Evolutionary conservation across 2,888 invertebrate genomes (phyloP).

Genomic region (Mimumesa dahlbomi): DNA sequence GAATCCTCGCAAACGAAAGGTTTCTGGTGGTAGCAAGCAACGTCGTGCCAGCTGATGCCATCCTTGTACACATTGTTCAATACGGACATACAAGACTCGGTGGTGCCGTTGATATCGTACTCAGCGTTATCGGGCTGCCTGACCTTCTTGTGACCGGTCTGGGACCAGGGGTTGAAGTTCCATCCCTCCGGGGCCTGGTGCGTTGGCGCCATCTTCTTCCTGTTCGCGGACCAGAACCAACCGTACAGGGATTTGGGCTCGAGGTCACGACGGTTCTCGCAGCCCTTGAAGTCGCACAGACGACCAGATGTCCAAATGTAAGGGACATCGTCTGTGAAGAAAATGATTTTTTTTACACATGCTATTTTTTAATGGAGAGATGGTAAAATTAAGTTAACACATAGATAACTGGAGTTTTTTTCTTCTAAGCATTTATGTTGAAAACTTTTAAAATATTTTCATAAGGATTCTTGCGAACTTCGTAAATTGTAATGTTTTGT

Average conservation of each 20-base stretch:
- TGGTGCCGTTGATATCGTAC: constrained; percentile 93
- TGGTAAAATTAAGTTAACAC: no score
- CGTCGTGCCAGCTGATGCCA: constrained; percentile 96
- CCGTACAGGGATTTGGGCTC: constrained; percentile 93
- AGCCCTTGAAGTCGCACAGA: constrained; percentile 96
- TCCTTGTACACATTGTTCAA: constrained; percentile 96
- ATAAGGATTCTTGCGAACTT: no score
- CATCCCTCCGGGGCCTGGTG: constrained; percentile 87
- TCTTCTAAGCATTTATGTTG: no score
- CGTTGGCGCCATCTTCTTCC: constrained; percentile 92
- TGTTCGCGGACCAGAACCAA: constrained; percentile 96
- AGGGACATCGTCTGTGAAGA: constrained; percentile 91
- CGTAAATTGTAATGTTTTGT: no score
- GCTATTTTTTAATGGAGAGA: no score
- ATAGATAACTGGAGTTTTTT: no score
- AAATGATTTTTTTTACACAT: no score
- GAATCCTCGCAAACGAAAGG: constrained; percentile 95
- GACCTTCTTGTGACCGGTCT: constrained; percentile 94
- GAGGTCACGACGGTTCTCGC: constrained; percentile 91
- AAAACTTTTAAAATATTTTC: no score
- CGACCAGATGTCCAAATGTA: constrained; percentile 97
- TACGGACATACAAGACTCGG: constrained; percentile 92
- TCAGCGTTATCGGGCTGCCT: constrained; percentile 95
- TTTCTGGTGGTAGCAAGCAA: constrained; percentile 96
- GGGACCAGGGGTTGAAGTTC: constrained; percentile 94